Conservation (phyloP, 2,113 vertebrate species). For the Corynorhinus townsendii region DNA sequence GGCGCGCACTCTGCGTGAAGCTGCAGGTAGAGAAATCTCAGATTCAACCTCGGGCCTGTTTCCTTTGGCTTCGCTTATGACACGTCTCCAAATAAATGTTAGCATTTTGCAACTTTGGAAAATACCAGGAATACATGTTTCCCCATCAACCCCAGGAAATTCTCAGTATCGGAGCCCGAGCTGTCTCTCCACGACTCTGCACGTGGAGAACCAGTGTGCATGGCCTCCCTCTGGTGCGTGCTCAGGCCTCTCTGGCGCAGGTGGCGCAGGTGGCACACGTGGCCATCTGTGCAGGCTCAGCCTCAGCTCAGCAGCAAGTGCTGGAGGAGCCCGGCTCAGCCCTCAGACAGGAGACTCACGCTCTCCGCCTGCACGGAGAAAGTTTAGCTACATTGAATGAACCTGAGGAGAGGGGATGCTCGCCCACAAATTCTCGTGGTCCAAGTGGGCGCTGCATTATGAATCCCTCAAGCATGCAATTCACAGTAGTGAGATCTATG, state of each 20-base stretch:
- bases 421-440: background rate
- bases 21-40: slow-evolving; percentile 12
- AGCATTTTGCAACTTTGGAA: slow-evolving; percentile 44
- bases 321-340: background rate
- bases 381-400: background rate
- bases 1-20: background rate
- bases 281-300: background rate
- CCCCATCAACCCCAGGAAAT: slow-evolving; percentile 18
- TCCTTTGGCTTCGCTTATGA: slow-evolving; percentile 42
- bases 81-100: slow-evolving; percentile 21
- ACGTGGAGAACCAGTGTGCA: background rate
- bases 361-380: background rate
- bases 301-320: background rate
- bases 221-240: background rate
- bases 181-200: background rate
- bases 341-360: background rate
- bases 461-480: background rate
- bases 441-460: background rate
- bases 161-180: background rate
- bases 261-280: background rate
- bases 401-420: background rate
- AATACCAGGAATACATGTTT: slow-evolving; percentile 33
- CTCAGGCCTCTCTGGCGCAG: background rate
- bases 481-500: background rate
- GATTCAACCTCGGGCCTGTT: slow-evolving; percentile 18